Conservation (phyloP, 2,888 invertebrate genomes). For the Ommatoiulus sabulosus region DNA sequence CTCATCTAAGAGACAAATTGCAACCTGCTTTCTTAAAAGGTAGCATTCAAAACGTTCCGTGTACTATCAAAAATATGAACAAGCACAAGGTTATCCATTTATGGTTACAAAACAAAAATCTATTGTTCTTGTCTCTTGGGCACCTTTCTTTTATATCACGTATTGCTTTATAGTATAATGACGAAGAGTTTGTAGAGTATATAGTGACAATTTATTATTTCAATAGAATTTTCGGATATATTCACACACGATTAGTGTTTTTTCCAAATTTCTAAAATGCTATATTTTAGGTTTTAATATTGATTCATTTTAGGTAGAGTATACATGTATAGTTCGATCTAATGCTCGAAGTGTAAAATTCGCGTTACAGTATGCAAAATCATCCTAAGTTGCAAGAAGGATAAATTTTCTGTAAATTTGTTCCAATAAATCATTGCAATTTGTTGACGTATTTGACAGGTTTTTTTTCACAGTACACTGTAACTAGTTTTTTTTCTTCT, state of each 20-base stretch:
- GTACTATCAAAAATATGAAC: not conserved
- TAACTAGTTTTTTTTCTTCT: no score
- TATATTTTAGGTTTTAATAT: not conserved
- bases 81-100: not conserved
- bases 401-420: no score
- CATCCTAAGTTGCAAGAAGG: no score
- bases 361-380: no score
- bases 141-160: not conserved
- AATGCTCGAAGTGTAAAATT: no score
- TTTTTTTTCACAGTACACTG: no score
- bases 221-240: not conserved
- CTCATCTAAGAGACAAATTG: not conserved
- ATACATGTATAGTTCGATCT: no score
- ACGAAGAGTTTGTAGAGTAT: no score
- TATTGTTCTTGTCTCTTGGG: not conserved
- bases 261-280: not conserved
- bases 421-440: no score
- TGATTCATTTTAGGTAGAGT: no score
- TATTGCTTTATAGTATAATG: not conserved
- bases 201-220: not conserved
- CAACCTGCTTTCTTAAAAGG: not conserved
- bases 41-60: not conserved
- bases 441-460: no score
- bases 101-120: not conserved
- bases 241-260: not conserved